phyloP scores from a whole-genome alignment of 37 sponge, comb jelly and placozoan genomes.

The Theonella swinhoei region DNA sequence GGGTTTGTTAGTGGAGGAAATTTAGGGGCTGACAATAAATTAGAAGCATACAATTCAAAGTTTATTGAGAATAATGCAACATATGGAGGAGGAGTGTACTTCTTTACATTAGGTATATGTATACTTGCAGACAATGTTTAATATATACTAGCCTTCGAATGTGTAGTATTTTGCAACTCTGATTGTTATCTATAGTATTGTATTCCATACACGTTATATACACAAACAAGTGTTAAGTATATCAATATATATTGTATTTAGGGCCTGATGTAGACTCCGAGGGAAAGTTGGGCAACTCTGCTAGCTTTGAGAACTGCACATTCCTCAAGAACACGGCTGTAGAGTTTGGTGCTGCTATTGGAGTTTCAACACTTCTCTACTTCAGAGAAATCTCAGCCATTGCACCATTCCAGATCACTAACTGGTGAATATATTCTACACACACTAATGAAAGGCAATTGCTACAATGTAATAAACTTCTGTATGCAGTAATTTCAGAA shows the following conservation, averaged over 20 bases:
- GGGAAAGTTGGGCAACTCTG: constrained; percentile 10
- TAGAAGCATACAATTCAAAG: not conserved
- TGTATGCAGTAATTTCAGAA: not conserved
- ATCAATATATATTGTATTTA: not conserved
- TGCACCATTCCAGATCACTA: not conserved
- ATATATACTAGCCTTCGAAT: too few relatives aligned
- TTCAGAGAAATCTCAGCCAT: not conserved
- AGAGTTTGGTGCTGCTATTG: constrained; percentile 23
- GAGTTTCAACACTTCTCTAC: not conserved
- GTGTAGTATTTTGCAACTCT: too few relatives aligned
- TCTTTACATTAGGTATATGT: not conserved
- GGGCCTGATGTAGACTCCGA: not conserved
- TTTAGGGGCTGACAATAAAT: not conserved
- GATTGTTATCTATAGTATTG: too few relatives aligned
- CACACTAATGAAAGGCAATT: not conserved
- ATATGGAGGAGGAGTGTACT: constrained; percentile 21
- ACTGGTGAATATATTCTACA: not conserved
- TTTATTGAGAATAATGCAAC: constrained; percentile 4
- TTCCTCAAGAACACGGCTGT: constrained; percentile 16
- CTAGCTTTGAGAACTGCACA: constrained; percentile 20
- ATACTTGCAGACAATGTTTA: too few relatives aligned
- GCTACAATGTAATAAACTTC: not conserved
- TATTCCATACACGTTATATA: too few relatives aligned
- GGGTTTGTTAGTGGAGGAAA: not conserved
- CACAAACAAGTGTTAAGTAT: not conserved